Evolutionary conservation across 1,140 invertebrate species (phyloP).

Genomic region (Leptinotarsa lineolata): DNA sequence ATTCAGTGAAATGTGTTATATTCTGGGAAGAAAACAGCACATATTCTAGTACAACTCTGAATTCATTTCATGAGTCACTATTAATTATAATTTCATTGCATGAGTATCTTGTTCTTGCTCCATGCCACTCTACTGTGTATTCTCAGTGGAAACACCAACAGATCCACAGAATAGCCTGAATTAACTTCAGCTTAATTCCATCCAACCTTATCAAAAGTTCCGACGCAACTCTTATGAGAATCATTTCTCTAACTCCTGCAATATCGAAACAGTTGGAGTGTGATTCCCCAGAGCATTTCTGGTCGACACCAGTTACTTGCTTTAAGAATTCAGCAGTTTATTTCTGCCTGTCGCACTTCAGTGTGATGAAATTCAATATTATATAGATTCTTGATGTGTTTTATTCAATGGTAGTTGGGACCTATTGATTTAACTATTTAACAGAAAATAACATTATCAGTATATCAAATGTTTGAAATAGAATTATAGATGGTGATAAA

Average conservation of each 20-base stretch:
- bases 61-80: no score
- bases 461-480: no score
- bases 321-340: constrained; percentile 23
- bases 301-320: constrained; percentile 24
- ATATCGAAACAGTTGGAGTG: constrained; percentile 28
- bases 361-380: constrained; percentile 20
- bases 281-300: constrained; percentile 10
- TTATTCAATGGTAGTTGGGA: neutral
- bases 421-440: neutral
- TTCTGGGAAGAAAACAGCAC: no score
- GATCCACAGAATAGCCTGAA: constrained; percentile 4
- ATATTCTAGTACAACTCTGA: no score
- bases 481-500: no score
- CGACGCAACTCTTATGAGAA: constrained; percentile 17
- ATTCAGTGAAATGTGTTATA: no score
- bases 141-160: neutral
- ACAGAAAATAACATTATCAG: no score
- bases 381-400: neutral
- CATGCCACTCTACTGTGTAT: neutral
- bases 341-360: constrained; percentile 16
- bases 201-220: constrained; percentile 26
- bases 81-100: no score
- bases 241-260: constrained; percentile 19
- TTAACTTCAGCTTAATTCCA: constrained; percentile 14
- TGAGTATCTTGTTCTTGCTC: no score